Conservation (phyloP, 1,140 invertebrate genomes). For the Pomacea maculata region DNA sequence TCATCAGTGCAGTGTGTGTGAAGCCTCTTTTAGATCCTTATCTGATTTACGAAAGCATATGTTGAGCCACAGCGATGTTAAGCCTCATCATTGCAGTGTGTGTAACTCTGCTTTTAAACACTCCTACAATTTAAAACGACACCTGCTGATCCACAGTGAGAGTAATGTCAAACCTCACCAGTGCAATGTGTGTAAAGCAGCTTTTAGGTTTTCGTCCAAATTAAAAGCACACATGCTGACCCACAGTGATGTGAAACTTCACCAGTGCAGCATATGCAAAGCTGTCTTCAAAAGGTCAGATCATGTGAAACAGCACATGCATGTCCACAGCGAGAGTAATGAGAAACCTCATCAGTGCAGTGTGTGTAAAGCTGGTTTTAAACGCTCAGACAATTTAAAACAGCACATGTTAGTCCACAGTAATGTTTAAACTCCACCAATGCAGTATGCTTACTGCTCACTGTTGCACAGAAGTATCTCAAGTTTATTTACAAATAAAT, state of each 20-base stretch:
- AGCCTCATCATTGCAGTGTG: not conserved
- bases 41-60: no score
- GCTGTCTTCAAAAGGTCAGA: no score
- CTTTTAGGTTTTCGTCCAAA: not conserved
- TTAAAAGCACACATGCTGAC: not conserved
- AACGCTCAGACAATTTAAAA: no score
- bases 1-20: not conserved
- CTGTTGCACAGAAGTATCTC: no score
- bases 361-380: not conserved
- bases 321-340: not conserved
- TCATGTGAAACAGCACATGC: not conserved
- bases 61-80: no score
- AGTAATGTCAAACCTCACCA: no score
- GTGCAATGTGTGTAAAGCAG: not conserved
- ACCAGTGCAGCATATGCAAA: not conserved
- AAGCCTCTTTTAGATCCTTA: no score
- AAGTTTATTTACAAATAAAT: no score
- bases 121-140: no score
- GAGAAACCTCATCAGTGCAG: not conserved
- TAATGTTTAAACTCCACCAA: not conserved
- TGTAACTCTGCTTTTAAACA: not conserved
- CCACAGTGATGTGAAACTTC: not conserved
- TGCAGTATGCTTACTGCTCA: not conserved
- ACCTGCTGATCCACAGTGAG: no score
- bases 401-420: no score